These are phyloP conservation scores for Sebastiscus albofasciatus DNA, from an alignment of 2,797 vertebrate species.

Conservation along the genomic window DNA sequence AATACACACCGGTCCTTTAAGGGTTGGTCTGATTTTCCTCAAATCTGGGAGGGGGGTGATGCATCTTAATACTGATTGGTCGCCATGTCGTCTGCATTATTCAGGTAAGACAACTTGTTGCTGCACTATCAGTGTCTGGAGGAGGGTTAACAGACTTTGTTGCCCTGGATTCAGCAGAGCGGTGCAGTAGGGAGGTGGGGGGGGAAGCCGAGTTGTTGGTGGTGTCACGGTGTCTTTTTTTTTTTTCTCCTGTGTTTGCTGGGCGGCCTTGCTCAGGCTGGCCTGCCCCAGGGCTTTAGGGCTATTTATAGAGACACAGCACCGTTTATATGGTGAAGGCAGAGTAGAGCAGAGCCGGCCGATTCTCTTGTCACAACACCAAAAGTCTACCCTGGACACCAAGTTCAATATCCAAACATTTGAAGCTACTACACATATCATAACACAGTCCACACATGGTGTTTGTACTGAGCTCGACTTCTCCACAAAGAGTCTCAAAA, in stretches of 20 bases:
- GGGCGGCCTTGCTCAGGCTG: slow-evolving; percentile 56
- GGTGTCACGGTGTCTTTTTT: slow-evolving; percentile 29
- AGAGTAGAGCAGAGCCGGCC: slow-evolving; percentile 26
- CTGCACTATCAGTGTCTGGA: neutral
- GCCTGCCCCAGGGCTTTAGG: slow-evolving; percentile 61
- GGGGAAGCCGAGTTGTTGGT: slow-evolving; percentile 19
- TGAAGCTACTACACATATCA: neutral
- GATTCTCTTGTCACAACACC: slow-evolving; percentile 33
- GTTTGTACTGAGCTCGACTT: neutral
- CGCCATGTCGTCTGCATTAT: neutral
- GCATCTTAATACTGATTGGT: neutral
- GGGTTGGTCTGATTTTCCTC: neutral
- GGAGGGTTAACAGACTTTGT: slow-evolving; percentile 10
- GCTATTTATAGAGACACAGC: slow-evolving; percentile 81
- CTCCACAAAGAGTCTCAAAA: neutral
- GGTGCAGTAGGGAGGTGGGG: neutral
- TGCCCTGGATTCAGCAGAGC: slow-evolving; percentile 24
- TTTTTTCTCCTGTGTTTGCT: slow-evolving; percentile 39
- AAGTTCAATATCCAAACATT: neutral
- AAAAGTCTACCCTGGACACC: slow-evolving; percentile 24
- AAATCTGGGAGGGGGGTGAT: neutral
- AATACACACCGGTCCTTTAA: neutral
- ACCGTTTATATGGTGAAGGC: slow-evolving; percentile 63
- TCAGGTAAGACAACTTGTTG: neutral
- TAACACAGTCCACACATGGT: neutral